Percentiles rank a stretch among this genome's conserved stretches.
Conservation (phyloP, 2,888 invertebrate genomes). For the Folsomia manolachei region DNA sequence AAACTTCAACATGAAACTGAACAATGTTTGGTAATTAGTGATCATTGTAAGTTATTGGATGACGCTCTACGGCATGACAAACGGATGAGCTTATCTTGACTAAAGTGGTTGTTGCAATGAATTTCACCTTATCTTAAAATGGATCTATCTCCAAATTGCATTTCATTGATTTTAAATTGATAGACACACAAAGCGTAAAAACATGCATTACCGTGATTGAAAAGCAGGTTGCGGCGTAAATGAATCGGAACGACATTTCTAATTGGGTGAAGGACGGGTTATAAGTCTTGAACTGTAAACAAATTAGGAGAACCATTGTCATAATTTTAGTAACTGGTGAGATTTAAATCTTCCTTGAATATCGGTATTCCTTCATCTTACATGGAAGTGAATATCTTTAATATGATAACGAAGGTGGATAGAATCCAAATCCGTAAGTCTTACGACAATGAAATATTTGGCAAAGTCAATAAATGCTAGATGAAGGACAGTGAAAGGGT, state of each 20-base stretch:
- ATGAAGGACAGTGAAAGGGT: slow-evolving; percentile 83
- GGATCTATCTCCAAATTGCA: not conserved
- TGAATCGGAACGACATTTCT: slow-evolving; percentile 94
- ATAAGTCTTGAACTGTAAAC: slow-evolving; percentile 83
- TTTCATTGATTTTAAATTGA: slow-evolving; percentile 18
- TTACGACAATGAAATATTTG: slow-evolving; percentile 79
- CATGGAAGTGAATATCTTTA: slow-evolving; percentile 78
- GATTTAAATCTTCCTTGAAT: not conserved
- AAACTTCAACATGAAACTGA: not conserved
- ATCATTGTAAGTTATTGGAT: not conserved
- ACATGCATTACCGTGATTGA: slow-evolving; percentile 69
- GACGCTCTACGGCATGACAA: not conserved
- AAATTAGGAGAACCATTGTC: not conserved
- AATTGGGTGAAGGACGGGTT: slow-evolving; percentile 94
- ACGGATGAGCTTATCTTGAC: not conserved
- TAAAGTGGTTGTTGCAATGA: not conserved
- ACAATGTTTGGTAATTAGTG: slow-evolving; percentile 8
- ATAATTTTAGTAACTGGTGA: not conserved
- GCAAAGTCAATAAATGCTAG: slow-evolving; percentile 84
- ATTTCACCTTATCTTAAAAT: not conserved
- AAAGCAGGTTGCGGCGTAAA: slow-evolving; percentile 72
- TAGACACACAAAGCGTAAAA: too few species aligned
- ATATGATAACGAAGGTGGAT: slow-evolving; percentile 82
- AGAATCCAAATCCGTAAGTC: slow-evolving; percentile 77
- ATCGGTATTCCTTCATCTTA: slow-evolving; percentile 57